These are phyloP conservation scores for Argopecten irradians DNA, from an alignment of 1,140 invertebrate genomes.

Conservation along the genomic window DNA sequence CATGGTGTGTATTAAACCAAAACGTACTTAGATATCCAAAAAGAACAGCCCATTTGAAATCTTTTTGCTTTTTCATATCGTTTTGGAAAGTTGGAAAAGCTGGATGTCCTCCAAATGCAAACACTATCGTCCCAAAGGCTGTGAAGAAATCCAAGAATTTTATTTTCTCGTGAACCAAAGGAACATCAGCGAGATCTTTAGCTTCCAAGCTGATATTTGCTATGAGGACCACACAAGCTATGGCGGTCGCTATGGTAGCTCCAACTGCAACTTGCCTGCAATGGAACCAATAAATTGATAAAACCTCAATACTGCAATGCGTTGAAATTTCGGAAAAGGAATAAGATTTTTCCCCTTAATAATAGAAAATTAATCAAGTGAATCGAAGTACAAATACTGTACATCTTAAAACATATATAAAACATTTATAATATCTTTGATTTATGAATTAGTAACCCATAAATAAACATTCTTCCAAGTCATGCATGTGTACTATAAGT, in stretches of 20 bases:
- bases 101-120: conserved; percentile 77
- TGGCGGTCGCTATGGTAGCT: conserved; percentile 66
- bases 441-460: no score
- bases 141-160: conserved; percentile 71
- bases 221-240: conserved; percentile 68
- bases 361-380: no score
- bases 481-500: no score
- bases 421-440: no score
- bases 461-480: no score
- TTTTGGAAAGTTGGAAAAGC: conserved; percentile 78
- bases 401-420: no score
- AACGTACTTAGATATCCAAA: conserved; percentile 74
- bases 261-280: conserved; percentile 72
- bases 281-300: not conserved
- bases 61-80: conserved; percentile 76
- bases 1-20: not conserved
- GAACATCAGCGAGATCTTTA: not conserved
- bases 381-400: no score
- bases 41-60: conserved; percentile 75
- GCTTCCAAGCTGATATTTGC: conserved; percentile 54
- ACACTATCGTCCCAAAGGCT: conserved; percentile 77
- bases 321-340: not conserved
- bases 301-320: no score
- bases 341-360: not conserved
- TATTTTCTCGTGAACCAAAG: conserved; percentile 43